Evolutionary conservation across 1,140 invertebrate genomes (phyloP), one percentile per base, ranked within the genome.

Genomic region (Micrasema minimum): DNA sequence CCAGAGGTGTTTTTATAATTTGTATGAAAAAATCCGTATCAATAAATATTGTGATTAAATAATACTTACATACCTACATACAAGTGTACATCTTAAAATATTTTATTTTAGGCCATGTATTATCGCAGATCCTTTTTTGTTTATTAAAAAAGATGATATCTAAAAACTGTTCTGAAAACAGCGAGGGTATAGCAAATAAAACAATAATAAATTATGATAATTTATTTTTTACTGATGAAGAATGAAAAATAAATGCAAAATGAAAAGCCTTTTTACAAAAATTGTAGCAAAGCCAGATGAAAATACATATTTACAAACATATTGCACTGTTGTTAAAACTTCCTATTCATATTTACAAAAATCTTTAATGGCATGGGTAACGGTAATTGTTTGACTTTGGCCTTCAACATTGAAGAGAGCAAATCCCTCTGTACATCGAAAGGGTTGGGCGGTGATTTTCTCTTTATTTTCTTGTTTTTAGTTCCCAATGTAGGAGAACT

Each of bases 291-390:
- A 59, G 20, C 18, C 12, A 59, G 7, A 31, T 31, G 26, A 31
- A 4, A 31, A 59, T 41, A 41, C 37, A 59, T 38, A n/a, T 22
- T 59, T 20, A 45, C 43, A 45, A 64, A 26, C 16, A 48, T 64
- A 26, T 46, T 11, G 0, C n/a, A 59, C 2, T 14, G 12, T 12
- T 7, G 10, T 53, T 38, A 69, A 53, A 71, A 65, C 3, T 69
- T 22, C 57, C 73, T 64, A 37, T 71, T 69, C 69, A 75, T 71
- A 72, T 75, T 75, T 14, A 75, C 61, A 59, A 66, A 75, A 31
- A 50, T 46, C 38, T 68, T 71, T 38, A 75, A 53, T n/a, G 66
- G 26, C 11, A 35, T 69, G 12, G 73, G 73, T 23, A 75, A 65
- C 1, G 73, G 69, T 16, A 75, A 51, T 14, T 55, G 22, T 2